These are phyloP conservation scores for Maconellicoccus hirsutus DNA, from an alignment of 1,140 invertebrate genomes.

Conservation along the genomic window DNA sequence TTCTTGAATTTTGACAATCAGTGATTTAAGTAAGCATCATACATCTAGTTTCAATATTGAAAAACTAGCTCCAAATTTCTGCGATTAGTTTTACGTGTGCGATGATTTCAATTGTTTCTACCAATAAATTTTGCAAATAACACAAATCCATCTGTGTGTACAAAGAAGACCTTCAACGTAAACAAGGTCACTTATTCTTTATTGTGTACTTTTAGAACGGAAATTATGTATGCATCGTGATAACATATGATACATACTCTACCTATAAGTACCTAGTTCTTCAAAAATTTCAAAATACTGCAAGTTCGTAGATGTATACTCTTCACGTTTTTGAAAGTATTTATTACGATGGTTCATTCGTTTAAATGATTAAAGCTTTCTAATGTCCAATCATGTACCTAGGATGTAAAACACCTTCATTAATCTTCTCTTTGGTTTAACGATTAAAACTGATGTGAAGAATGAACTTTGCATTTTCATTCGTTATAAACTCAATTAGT, in stretches of 20 bases:
- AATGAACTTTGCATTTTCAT: conserved; percentile 5
- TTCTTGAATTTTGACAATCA: no score
- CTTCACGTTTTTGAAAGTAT: no score
- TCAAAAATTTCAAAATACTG: not conserved
- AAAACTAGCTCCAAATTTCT: not conserved
- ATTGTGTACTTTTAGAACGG: not conserved
- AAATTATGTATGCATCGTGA: no score
- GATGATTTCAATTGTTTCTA: not conserved
- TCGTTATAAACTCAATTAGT: conserved; percentile 9
- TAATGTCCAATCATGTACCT: not conserved
- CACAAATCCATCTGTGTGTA: not conserved
- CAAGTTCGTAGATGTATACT: no score
- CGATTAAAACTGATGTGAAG: not conserved
- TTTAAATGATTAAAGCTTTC: not conserved
- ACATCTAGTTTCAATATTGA: not conserved
- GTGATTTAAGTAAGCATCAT: no score
- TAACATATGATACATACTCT: no score
- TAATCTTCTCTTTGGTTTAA: not conserved
- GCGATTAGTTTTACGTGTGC: no score
- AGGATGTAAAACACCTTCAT: not conserved
- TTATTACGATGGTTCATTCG: no score
- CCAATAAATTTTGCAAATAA: not conserved
- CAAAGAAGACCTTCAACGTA: not conserved
- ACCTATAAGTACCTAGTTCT: not conserved
- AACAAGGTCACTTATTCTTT: not conserved